A percentile compares a stretch with the other conserved stretches of the same genome.
Conservation (phyloP, 2,113 vertebrate species). For the Ctenodactylus gundi region DNA sequence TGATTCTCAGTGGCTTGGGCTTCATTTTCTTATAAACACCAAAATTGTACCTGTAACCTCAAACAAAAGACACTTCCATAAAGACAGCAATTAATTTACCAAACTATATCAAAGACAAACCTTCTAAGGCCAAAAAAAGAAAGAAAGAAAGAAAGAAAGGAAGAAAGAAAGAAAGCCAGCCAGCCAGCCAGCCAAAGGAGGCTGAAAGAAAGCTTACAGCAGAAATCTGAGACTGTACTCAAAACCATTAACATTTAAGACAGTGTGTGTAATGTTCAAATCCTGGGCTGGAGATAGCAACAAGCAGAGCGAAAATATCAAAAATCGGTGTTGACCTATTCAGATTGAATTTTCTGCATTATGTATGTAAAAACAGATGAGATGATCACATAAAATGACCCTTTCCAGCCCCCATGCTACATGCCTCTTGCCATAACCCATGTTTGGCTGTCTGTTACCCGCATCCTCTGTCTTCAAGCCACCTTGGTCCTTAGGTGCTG, state of each 20-base stretch:
- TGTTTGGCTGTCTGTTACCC: background rate
- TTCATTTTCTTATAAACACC: slow-evolving; percentile 63
- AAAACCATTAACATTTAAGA: slow-evolving; percentile 43
- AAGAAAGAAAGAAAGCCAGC: too few relatives aligned
- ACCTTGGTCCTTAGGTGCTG: background rate
- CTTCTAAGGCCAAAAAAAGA: slow-evolving; percentile 43
- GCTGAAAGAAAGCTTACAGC: background rate
- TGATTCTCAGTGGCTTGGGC: slow-evolving; percentile 72
- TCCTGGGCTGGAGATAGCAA: slow-evolving; percentile 36
- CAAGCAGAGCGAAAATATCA: slow-evolving; percentile 16
- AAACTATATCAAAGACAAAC: slow-evolving; percentile 63
- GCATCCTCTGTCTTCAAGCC: background rate
- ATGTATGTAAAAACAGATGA: slow-evolving; percentile 31
- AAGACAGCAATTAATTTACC: slow-evolving; percentile 50
- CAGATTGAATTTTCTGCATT: background rate
- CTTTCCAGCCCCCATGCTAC: background rate
- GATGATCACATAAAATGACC: background rate
- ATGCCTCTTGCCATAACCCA: background rate
- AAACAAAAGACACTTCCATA: slow-evolving; percentile 73
- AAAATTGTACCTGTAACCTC: slow-evolving; percentile 70
- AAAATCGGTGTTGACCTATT: background rate
- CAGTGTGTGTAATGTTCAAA: slow-evolving; percentile 17
- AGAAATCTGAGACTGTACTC: background rate
- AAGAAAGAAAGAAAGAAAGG: too few relatives aligned
- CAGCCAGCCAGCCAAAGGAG: slow-evolving; percentile 34